These are phyloP conservation scores for Serilophus lunatus DNA, from an alignment of 2,113 vertebrate species.

Conservation along the genomic window DNA sequence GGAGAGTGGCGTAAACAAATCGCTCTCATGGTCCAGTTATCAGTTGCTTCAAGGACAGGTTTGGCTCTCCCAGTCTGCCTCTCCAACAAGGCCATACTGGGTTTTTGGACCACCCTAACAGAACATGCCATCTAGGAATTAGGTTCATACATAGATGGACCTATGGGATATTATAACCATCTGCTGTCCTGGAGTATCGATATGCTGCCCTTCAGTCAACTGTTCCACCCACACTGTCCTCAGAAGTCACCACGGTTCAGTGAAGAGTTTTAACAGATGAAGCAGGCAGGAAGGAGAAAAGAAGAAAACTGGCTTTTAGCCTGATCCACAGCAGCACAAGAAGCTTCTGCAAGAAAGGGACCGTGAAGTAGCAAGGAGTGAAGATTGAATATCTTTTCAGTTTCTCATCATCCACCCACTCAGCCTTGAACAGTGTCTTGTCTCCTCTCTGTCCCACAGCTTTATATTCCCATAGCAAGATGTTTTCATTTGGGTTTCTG, in stretches of 20 bases:
- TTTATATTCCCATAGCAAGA: background rate
- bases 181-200: conserved; percentile 41
- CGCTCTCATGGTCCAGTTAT: background rate
- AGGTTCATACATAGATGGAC: background rate
- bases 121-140: background rate
- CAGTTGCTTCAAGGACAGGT: background rate
- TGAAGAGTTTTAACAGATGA: conserved; percentile 22
- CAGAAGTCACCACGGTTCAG: conserved; percentile 2
- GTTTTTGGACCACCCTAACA: conserved; percentile 13
- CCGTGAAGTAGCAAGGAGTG: background rate
- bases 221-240: conserved; percentile 7
- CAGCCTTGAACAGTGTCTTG: too few relatives aligned
- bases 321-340: background rate
- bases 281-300: background rate
- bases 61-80: background rate
- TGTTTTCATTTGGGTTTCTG: background rate
- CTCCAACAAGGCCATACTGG: background rate
- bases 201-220: conserved; percentile 13
- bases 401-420: background rate
- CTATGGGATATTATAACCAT: conserved; percentile 14
- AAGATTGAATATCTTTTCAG: background rate
- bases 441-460: background rate
- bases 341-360: background rate
- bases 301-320: background rate
- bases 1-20: background rate